Conservation (phyloP, 2,888 invertebrate species). For the Conomelus anceps region DNA sequence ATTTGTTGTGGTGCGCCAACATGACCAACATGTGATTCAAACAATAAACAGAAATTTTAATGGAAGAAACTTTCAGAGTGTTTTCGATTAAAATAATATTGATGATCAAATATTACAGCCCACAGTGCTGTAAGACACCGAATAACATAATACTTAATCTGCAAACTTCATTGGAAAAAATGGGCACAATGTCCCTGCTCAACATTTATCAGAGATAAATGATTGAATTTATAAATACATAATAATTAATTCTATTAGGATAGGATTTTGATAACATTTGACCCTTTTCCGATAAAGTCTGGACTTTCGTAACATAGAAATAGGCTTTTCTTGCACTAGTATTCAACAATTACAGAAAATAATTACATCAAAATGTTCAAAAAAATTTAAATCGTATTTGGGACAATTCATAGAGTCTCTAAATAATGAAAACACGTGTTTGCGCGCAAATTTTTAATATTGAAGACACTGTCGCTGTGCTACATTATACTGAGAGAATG, state of each 20-base stretch:
- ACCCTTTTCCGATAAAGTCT: neutral
- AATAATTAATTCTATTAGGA: neutral
- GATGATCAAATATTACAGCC: neutral
- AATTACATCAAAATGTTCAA: no score
- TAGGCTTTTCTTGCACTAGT: neutral
- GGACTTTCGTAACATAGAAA: neutral
- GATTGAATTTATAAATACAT: neutral
- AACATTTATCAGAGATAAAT: neutral
- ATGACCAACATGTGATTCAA: no score
- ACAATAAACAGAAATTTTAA: no score
- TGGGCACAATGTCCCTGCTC: neutral
- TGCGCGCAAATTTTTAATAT: no score
- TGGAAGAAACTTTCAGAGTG: no score
- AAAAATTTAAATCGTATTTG: no score
- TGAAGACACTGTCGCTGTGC: no score
- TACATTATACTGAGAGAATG: no score
- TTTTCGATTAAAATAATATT: no score
- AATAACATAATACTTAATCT: neutral
- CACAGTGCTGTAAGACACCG: neutral
- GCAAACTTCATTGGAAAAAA: neutral
- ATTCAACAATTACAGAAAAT: no score
- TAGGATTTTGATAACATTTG: neutral
- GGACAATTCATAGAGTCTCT: neutral
- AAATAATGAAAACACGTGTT: no score
- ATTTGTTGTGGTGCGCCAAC: no score